Conservation (phyloP, 2,888 invertebrate species). For the Dilophus febrilis region DNA sequence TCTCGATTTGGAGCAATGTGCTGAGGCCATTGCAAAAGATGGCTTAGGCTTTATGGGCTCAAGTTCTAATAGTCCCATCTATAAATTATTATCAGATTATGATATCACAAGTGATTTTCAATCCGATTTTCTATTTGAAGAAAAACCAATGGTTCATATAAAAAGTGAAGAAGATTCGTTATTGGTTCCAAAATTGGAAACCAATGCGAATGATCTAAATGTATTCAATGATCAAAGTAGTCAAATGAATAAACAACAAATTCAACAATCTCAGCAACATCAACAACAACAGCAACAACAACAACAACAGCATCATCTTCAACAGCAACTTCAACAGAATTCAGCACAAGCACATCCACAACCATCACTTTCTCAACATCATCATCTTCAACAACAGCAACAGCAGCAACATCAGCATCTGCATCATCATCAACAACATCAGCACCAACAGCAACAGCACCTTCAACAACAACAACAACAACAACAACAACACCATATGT, state of each 20-base stretch:
- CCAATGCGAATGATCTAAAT: constrained; percentile 18
- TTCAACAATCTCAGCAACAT: constrained; percentile 14
- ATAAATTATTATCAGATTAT: too few species aligned
- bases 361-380: too few species aligned
- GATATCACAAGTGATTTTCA: constrained; percentile 62
- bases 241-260: constrained; percentile 8
- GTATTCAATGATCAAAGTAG: constrained; percentile 8
- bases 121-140: constrained; percentile 68
- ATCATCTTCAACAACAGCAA: constrained; percentile 22
- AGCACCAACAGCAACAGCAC: constrained; percentile 15
- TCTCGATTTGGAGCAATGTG: constrained; percentile 70
- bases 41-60: too few species aligned
- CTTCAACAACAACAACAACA: constrained; percentile 17
- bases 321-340: constrained; percentile 11
- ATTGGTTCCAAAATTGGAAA: constrained; percentile 24
- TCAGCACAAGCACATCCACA: too few species aligned
- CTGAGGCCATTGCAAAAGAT: constrained; percentile 72
- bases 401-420: constrained; percentile 11
- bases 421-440: constrained; percentile 15
- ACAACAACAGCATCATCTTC: constrained; percentile 9
- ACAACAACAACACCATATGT: constrained; percentile 12
- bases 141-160: constrained; percentile 28
- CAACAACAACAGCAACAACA: constrained; percentile 18
- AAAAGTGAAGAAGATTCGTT: constrained; percentile 30
- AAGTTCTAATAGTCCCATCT: too few species aligned